These are phyloP conservation scores for Amyelois transitella DNA, from an alignment of 1,140 invertebrate species.

Conservation along the genomic window DNA sequence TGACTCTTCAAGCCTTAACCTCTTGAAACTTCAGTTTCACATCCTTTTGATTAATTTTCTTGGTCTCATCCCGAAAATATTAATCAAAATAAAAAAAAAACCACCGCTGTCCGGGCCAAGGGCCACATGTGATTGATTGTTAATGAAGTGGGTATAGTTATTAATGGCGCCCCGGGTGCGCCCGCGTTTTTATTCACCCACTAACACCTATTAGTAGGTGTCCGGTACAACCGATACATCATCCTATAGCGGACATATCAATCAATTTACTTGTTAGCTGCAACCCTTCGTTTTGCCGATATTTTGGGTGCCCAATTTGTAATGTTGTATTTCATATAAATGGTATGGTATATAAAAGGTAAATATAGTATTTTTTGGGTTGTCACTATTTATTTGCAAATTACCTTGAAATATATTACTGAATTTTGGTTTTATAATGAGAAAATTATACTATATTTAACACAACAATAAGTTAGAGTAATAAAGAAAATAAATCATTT, in stretches of 20 bases:
- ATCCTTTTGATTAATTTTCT: too few species aligned
- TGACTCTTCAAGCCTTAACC: too few species aligned
- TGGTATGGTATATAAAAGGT: too few species aligned
- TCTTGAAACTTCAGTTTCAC: too few species aligned
- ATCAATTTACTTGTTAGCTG: constrained; percentile 67
- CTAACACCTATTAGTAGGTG: constrained; percentile 63
- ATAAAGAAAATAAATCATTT: not conserved
- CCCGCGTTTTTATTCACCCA: constrained; percentile 62
- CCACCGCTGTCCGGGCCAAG: constrained; percentile 21
- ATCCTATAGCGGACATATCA: constrained; percentile 50
- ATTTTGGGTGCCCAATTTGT: not conserved
- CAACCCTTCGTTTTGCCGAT: constrained; percentile 33
- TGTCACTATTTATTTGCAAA: too few species aligned
- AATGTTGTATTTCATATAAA: not conserved
- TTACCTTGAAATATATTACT: too few species aligned
- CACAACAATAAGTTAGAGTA: not conserved
- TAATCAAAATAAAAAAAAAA: constrained; percentile 12
- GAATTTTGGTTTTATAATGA: too few species aligned
- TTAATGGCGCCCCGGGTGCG: constrained; percentile 62
- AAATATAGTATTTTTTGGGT: too few species aligned
- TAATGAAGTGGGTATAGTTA: constrained; percentile 71
- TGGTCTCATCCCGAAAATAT: not conserved
- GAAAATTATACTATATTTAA: too few species aligned
- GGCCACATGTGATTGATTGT: constrained; percentile 64
- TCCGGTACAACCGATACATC: constrained; percentile 52